Evolutionary conservation across 2,113 vertebrate genomes (phyloP), one percentile per base, ranked within the genome.

Genomic region (Upupa epops): DNA sequence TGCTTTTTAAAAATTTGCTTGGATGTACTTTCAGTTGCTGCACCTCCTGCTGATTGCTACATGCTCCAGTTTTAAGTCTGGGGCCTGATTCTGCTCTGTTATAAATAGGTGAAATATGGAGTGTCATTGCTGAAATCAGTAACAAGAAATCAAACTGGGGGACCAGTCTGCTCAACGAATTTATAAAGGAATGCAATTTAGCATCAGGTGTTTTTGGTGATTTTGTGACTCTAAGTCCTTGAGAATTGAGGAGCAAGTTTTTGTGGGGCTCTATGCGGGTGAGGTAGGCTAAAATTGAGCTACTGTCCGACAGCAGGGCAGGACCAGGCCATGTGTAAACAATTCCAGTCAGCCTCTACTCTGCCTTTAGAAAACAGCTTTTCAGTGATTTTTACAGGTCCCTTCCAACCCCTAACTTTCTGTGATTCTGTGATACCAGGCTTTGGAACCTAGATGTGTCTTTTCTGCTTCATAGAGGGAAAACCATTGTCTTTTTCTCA

Each of bases 1-100:
- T 97, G 76, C 96, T 95, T 96, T 94, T 94, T 94, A 75, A 94
- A 96, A 95, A 42, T 86, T 89, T 86, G 8, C 60, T 95, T 0
- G 3, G 84, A 71, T 96, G 75, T 60, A 20, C 71, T 89, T 94
- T 74, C 60, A 52, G 63, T 89, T 82, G 11, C 81, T 54, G 51
- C 69, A 84, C 60, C 64, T 90, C 61, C 24, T 1, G 5, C 52
- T 76, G 66, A 80, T 74, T 72, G 74, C 63, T 83, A 51, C 21
- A 8, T 59, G 78, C 74, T 92, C 59, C 26, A 80, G 65, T 92
- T 93, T 90, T 93, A 86, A 85, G 73, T 68, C 32, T 1, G 5
- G 34, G 66, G 25, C 31, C 76, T 19, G 48, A 11, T 65, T 93
- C 90, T 88, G 19, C 42, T 66, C 55, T 66, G n/a, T 79, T 60